Percentiles rank a stretch among this genome's conserved stretches.
phyloP scores from a whole-genome alignment of 2,888 invertebrate species.

The Drosophila subquinaria region DNA sequence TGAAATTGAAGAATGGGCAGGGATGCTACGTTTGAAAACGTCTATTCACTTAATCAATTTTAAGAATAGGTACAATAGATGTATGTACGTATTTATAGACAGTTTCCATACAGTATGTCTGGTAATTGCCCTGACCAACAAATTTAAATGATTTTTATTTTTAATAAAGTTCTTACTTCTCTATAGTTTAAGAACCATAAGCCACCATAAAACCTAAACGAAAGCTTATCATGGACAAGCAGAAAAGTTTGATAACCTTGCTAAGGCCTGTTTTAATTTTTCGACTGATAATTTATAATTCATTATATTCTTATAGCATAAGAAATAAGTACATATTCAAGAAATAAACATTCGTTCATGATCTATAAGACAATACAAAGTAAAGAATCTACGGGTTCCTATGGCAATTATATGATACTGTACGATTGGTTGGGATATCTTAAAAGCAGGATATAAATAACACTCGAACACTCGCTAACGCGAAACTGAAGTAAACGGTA shows the following conservation, averaged over 20 bases:
- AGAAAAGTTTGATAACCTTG: neutral
- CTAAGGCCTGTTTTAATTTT: neutral
- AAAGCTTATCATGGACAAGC: neutral
- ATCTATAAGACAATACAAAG: too few relatives aligned
- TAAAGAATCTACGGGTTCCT: too few relatives aligned
- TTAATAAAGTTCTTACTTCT: neutral
- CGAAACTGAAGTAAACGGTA: too few relatives aligned
- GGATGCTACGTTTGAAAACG: constrained; percentile 6
- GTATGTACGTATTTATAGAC: neutral
- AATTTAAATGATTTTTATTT: too few relatives aligned
- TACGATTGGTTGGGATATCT: too few relatives aligned
- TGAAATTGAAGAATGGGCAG: constrained; percentile 31
- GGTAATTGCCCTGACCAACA: too few relatives aligned
- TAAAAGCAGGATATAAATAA: too few relatives aligned
- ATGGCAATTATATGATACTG: too few relatives aligned
- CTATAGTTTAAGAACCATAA: too few relatives aligned
- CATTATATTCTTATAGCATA: neutral
- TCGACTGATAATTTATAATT: too few relatives aligned
- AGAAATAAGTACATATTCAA: neutral
- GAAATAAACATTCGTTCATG: neutral
- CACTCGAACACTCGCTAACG: too few relatives aligned
- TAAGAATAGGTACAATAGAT: constrained; percentile 15
- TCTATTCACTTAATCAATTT: constrained; percentile 37
- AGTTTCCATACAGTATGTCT: neutral
- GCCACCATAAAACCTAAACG: too few relatives aligned